These are phyloP conservation scores for Polypterus bichir DNA, from an alignment of 2,113 vertebrate species.

Conservation along the genomic window DNA sequence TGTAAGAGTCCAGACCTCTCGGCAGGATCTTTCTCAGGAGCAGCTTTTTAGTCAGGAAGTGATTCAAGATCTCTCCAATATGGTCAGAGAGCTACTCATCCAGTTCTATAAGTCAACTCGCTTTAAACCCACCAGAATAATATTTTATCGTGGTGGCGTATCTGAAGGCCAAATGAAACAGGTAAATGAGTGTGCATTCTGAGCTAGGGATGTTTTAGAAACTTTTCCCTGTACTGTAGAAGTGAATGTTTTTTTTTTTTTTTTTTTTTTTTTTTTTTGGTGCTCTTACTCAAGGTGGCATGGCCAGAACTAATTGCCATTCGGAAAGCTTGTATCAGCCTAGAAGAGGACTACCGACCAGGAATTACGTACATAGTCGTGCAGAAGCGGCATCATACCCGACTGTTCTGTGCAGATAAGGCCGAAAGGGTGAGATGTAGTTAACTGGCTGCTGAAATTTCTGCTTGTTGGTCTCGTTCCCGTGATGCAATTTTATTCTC, in stretches of 20 bases:
- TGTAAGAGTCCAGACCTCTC: slow-evolving; percentile 86
- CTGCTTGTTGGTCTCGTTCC: slow-evolving; percentile 2
- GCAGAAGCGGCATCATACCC: slow-evolving; percentile 94
- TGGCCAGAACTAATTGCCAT: slow-evolving; percentile 97
- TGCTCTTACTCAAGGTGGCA: slow-evolving; percentile 60
- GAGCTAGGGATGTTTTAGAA: background rate
- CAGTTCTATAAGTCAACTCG: slow-evolving; percentile 98
- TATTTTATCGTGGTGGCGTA: slow-evolving; percentile 93
- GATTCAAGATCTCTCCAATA: slow-evolving; percentile 92
- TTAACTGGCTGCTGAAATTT: background rate
- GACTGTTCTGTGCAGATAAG: slow-evolving; percentile 96
- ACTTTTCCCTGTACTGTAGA: too few relatives aligned
- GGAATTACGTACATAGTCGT: slow-evolving; percentile 98
- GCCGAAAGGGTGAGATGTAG: slow-evolving; percentile 81
- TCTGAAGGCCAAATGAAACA: slow-evolving; percentile 98
- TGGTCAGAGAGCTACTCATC: slow-evolving; percentile 90
- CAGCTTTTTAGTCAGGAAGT: slow-evolving; percentile 94
- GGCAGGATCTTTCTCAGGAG: slow-evolving; percentile 90
- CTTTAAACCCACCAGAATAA: slow-evolving; percentile 95
- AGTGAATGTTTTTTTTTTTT: background rate
- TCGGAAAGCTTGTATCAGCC: slow-evolving; percentile 93
- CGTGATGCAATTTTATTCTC: background rate
- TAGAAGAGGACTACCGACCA: slow-evolving; percentile 94
- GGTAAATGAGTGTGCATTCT: slow-evolving; percentile 38
- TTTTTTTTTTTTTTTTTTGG: background rate